These are phyloP conservation scores for Nasonia longicornis DNA, from an alignment of 1,140 invertebrate species.

Conservation along the genomic window DNA sequence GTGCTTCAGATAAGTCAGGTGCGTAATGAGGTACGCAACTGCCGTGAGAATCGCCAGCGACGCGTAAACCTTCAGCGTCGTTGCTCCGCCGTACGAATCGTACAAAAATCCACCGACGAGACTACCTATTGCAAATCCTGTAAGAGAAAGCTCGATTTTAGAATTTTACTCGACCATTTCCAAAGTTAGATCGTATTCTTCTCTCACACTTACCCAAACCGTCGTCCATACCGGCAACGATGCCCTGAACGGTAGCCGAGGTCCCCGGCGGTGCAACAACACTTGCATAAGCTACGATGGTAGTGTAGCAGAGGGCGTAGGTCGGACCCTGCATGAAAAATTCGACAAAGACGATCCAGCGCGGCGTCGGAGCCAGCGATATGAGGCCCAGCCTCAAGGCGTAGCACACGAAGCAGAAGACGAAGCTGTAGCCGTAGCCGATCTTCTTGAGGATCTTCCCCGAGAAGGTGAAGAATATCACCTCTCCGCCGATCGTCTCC, in stretches of 20 bases:
- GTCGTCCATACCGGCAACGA: constrained; percentile 86
- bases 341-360: constrained; percentile 80
- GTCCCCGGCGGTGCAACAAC: constrained; percentile 80
- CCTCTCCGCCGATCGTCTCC: constrained; percentile 80
- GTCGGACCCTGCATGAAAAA: constrained; percentile 82
- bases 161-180: neutral
- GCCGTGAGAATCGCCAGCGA: constrained; percentile 68
- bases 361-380: constrained; percentile 78
- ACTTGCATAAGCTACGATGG: constrained; percentile 83
- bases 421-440: constrained; percentile 79
- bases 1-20: constrained; percentile 64
- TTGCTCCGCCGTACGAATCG: constrained; percentile 70
- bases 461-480: constrained; percentile 77
- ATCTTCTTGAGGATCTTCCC: constrained; percentile 75
- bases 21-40: constrained; percentile 68
- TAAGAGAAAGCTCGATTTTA: constrained; percentile 20
- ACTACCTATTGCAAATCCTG: constrained; percentile 75
- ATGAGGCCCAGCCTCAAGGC: constrained; percentile 76
- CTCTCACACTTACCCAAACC: constrained; percentile 74
- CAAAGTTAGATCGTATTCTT: neutral
- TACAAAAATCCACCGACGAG: constrained; percentile 74
- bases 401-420: constrained; percentile 79
- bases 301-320: constrained; percentile 83
- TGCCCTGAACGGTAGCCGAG: constrained; percentile 84
- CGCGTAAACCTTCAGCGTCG: constrained; percentile 71